A percentile compares a stretch with the other conserved stretches of the same genome.
These are phyloP conservation scores for Antechinus stuartii DNA, from an alignment of 2,113 vertebrate genomes.

Conservation along the genomic window DNA sequence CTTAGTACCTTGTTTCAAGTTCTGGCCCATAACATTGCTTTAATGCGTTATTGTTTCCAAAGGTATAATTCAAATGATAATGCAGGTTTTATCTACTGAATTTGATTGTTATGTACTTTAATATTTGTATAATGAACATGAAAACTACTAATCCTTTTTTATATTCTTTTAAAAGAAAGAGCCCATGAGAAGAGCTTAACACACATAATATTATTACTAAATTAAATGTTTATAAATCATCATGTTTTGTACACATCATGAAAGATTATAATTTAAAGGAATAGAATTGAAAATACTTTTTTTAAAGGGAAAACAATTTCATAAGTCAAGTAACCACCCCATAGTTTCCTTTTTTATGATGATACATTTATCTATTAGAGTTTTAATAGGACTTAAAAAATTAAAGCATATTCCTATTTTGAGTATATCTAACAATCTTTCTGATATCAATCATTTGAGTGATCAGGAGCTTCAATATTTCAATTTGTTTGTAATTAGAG, in stretches of 20 bases:
- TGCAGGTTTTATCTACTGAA: background rate
- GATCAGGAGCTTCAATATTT: background rate
- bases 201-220: background rate
- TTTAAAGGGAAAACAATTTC: background rate
- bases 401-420: background rate
- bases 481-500: background rate
- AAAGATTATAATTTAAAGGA: background rate
- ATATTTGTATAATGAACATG: background rate
- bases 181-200: background rate
- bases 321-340: background rate
- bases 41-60: background rate
- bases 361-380: background rate
- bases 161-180: background rate
- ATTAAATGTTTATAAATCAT: background rate
- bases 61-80: background rate
- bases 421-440: background rate
- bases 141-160: background rate
- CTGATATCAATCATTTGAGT: background rate
- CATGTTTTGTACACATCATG: background rate
- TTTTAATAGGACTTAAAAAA: background rate
- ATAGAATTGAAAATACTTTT: background rate
- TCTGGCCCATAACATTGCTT: background rate
- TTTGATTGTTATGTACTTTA: background rate
- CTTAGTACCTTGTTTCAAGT: no score
- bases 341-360: background rate